Percentiles rank a stretch among this genome's conserved stretches.
Evolutionary conservation across 2,113 vertebrate species (phyloP).

Genomic region (Carettochelys insculpta): DNA sequence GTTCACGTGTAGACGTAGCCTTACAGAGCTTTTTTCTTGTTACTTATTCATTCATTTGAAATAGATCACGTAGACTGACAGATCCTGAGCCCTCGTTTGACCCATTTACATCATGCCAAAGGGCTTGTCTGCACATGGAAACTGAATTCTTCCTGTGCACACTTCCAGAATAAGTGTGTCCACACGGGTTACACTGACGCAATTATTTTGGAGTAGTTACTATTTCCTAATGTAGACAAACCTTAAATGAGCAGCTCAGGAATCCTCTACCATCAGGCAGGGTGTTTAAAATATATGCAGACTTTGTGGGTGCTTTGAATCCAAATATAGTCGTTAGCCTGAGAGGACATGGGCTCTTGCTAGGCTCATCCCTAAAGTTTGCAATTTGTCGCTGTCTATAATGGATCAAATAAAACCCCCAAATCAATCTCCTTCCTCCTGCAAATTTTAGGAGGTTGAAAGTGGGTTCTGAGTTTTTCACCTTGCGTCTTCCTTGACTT

Average conservation of each 20-base stretch:
- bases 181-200: neutral
- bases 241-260: neutral
- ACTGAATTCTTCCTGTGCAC: neutral
- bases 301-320: neutral
- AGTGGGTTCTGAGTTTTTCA: neutral
- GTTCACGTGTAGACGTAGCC: no score
- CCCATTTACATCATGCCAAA: neutral
- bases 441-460: neutral
- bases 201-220: neutral
- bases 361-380: conserved; percentile 1
- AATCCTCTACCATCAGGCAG: neutral
- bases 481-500: neutral
- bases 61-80: neutral
- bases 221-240: neutral
- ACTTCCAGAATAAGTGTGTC: neutral
- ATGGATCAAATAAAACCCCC: neutral
- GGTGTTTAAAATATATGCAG: no score
- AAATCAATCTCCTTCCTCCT: neutral
- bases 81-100: neutral
- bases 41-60: neutral
- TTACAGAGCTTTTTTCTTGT: neutral
- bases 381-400: neutral
- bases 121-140: neutral
- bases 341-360: neutral
- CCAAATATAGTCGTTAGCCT: neutral